Evolutionary conservation across 2,888 invertebrate genomes (phyloP), one percentile per base, ranked within the genome.

Genomic region (Erebia ligea): DNA sequence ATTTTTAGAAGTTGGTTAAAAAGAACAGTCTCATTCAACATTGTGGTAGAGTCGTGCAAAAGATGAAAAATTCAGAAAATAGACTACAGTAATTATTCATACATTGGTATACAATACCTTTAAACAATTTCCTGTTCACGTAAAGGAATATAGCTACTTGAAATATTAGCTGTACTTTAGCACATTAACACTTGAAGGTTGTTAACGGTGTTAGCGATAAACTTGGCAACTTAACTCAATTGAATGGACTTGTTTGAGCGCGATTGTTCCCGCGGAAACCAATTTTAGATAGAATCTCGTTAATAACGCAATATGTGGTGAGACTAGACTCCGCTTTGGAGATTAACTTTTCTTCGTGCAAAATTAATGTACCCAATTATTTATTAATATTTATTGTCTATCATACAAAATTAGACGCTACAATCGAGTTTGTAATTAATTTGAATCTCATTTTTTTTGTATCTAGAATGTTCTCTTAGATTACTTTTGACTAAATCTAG

Each of bases 171-270:
- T 13, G 34, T 54, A 2, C 40, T 40, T 40, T 75, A 69, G 72
- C 76, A 75, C 78, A 80, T 80, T 80, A 77, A 78, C 80, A 79
- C 79, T 72, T 76, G 66, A 75, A 77, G 78, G 75, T 80, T 67
- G 79, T 82, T 83, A 83, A 81, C 79, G 78, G 80, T 68, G 78
- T 75, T 75, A 70, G 75, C 78, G 76, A 69, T 59, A 66, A 73
- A 73, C 70, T 73, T 68, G 57, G 50, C 58, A 70, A 73, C 65
- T 68, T 70, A 64, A 70, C 70, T 70, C 73, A 65, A 73, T 73
- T 68, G 70, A 62, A 73, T 65, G 58, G 68, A 70, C 70, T 70
- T 70, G 70, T 73, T 70, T 64, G 11, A 58, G 21, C 21, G 50
- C 68, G 63, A 73, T 73, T 70, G 72, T 69, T 72, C 48, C 50